Conservation (phyloP, 2,888 invertebrate genomes). For the Acanthoscelides obtectus region DNA sequence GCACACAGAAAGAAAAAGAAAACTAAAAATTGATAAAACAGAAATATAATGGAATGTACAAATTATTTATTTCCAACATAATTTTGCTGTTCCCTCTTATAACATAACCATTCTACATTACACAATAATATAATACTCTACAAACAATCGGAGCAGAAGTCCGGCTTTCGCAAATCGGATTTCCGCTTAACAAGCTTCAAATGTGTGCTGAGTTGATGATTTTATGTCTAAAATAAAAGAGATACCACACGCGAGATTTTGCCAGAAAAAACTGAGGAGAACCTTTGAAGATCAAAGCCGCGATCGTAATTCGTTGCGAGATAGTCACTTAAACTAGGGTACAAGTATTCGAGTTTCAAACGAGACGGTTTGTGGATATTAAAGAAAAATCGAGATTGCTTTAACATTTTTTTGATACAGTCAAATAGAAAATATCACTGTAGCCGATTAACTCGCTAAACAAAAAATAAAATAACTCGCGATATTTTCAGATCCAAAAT, state of each 20-base stretch:
- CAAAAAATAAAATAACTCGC: no score
- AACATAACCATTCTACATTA: constrained; percentile 40
- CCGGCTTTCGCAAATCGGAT: constrained; percentile 6
- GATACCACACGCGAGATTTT: background rate
- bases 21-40: constrained; percentile 43
- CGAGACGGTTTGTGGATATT: no score
- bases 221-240: constrained; percentile 19
- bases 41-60: constrained; percentile 76
- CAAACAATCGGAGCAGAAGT: constrained; percentile 19
- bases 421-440: no score
- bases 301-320: no score
- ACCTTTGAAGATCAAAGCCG: background rate
- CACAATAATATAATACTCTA: constrained; percentile 28
- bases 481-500: no score
- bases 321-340: no score
- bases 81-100: constrained; percentile 58
- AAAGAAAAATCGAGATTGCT: no score
- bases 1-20: constrained; percentile 44
- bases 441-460: no score
- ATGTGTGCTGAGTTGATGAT: constrained; percentile 20
- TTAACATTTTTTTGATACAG: no score
- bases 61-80: constrained; percentile 60
- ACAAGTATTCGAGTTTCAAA: no score
- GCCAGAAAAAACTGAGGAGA: background rate
- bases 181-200: constrained; percentile 17